Evolutionary conservation across 2,113 vertebrate species (phyloP).

Genomic region (Seriola dumerili): DNA sequence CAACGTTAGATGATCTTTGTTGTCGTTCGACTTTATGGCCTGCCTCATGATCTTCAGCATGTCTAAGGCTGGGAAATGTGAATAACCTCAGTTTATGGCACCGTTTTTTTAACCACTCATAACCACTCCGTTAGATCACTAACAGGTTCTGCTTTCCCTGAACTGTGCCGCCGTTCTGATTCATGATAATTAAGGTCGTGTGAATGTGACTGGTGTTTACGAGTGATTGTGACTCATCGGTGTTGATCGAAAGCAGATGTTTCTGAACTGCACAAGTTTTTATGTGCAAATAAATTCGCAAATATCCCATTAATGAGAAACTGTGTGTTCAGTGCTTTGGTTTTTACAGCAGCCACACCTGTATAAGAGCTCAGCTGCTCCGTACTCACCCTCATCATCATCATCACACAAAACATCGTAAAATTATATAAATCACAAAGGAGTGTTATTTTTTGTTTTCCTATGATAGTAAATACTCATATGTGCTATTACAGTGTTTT

Average conservation of each 20-base stretch:
- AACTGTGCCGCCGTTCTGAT: background rate
- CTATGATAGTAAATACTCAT: background rate
- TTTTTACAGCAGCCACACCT: constrained; percentile 1
- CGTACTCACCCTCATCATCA: background rate
- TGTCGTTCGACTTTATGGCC: too few relatives aligned
- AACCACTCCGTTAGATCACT: background rate
- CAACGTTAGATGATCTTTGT: too few relatives aligned
- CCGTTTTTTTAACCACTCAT: background rate
- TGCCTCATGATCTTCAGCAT: background rate
- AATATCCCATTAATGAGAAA: background rate
- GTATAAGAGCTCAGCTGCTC: background rate
- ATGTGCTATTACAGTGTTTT: background rate
- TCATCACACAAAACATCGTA: background rate
- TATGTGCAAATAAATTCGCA: constrained; percentile 15
- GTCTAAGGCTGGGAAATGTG: background rate
- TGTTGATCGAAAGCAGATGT: constrained; percentile 28
- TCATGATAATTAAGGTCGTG: constrained; percentile 6
- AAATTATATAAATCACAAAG: background rate
- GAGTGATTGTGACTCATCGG: constrained; percentile 8
- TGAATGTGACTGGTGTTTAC: constrained; percentile 33
- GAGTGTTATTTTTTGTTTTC: background rate
- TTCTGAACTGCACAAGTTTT: constrained; percentile 14
- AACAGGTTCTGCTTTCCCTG: background rate
- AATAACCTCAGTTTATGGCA: background rate
- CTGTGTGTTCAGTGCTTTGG: background rate